Percentiles rank a stretch among this genome's conserved stretches.
phyloP scores from a whole-genome alignment of 2,888 invertebrate species.

The Aquatica leii region DNA sequence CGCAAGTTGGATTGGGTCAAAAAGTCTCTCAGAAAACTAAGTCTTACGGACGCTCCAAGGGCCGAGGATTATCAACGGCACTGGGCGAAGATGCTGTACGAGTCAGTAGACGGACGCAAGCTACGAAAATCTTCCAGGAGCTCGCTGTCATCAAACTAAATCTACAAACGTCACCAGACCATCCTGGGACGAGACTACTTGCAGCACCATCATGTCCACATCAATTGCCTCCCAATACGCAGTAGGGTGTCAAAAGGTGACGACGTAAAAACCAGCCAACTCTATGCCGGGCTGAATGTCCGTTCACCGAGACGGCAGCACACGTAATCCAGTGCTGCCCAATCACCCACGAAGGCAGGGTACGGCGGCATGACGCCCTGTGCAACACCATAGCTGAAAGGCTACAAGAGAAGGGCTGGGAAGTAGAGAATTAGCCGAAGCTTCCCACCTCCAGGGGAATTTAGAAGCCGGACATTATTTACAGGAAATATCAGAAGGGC shows the following conservation, averaged over 20 bases:
- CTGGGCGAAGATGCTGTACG: constrained; percentile 30
- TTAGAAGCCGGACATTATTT: constrained; percentile 52
- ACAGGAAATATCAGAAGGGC: constrained; percentile 37
- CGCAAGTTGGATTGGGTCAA: not conserved
- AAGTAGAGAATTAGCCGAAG: constrained; percentile 47
- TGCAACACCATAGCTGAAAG: constrained; percentile 39
- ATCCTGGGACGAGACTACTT: constrained; percentile 51
- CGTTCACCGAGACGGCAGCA: constrained; percentile 49
- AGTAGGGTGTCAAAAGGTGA: constrained; percentile 45
- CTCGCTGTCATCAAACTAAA: constrained; percentile 29
- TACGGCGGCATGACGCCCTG: constrained; percentile 51
- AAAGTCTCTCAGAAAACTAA: not conserved
- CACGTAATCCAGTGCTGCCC: constrained; percentile 52
- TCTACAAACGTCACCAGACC: constrained; percentile 32
- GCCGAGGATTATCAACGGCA: constrained; percentile 24
- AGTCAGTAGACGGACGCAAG: constrained; percentile 41
- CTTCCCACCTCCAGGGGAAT: constrained; percentile 44
- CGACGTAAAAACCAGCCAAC: not conserved
- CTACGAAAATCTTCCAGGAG: constrained; percentile 26
- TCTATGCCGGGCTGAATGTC: constrained; percentile 51
- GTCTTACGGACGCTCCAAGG: constrained; percentile 26
- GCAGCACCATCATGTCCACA: constrained; percentile 47
- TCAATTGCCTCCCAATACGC: constrained; percentile 43
- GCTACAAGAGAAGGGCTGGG: constrained; percentile 45
- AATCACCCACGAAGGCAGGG: constrained; percentile 53